These are phyloP conservation scores for Mugil cephalus DNA, from an alignment of 2,113 vertebrate species.

Conservation along the genomic window DNA sequence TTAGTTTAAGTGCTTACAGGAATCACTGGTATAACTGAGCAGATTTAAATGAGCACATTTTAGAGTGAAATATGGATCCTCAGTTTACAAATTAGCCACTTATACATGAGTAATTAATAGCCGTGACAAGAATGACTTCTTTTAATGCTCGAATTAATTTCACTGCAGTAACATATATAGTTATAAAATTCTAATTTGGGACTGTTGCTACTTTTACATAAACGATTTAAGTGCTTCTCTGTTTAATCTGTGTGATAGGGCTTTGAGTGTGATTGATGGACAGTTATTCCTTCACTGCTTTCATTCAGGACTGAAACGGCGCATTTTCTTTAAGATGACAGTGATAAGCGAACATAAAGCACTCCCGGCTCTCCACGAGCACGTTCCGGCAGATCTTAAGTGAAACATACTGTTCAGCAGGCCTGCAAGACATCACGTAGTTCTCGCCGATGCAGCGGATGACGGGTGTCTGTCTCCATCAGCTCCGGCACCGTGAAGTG, in stretches of 20 bases:
- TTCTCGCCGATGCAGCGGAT: slow-evolving; percentile 43
- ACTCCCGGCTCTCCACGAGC: slow-evolving; percentile 26
- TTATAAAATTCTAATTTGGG: slow-evolving; percentile 22
- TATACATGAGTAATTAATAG: slow-evolving; percentile 10
- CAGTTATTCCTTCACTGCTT: slow-evolving; percentile 40
- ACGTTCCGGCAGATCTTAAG: slow-evolving; percentile 58
- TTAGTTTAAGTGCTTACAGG: too few species aligned
- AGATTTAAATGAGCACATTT: too few species aligned
- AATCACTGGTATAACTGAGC: too few species aligned
- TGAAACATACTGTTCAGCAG: slow-evolving; percentile 52
- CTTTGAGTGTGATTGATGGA: slow-evolving; percentile 62
- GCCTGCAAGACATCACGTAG: slow-evolving; percentile 67
- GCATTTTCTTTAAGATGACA: slow-evolving; percentile 43
- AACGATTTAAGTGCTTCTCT: slow-evolving; percentile 21
- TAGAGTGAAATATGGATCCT: not conserved
- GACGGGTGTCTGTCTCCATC: slow-evolving; percentile 79
- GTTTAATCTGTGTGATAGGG: slow-evolving; percentile 44
- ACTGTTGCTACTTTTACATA: slow-evolving; percentile 20
- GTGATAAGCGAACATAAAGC: slow-evolving; percentile 52
- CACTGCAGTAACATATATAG: slow-evolving; percentile 17
- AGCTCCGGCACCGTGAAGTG: slow-evolving; percentile 61
- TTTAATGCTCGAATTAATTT: slow-evolving; percentile 38
- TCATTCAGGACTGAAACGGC: slow-evolving; percentile 20
- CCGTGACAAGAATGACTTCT: slow-evolving; percentile 2
- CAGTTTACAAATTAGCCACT: not conserved